Evolutionary conservation across 2,888 invertebrate genomes (phyloP).

Genomic region (Tipula confusa): DNA sequence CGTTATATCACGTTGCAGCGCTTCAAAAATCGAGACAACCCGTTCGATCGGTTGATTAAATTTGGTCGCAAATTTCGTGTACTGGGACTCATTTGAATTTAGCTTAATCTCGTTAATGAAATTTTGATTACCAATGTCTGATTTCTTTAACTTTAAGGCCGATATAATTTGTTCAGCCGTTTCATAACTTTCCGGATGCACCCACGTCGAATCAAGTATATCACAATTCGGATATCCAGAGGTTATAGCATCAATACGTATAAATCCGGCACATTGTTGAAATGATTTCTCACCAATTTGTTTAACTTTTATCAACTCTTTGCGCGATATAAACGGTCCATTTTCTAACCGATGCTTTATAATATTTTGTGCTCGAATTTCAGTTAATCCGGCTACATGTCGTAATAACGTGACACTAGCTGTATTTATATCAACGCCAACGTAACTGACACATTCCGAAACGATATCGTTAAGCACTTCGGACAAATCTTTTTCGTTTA

Average conservation of each 20-base stretch:
- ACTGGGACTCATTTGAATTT: slow-evolving; percentile 37
- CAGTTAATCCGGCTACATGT: slow-evolving; percentile 77
- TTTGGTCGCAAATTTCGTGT: slow-evolving; percentile 51
- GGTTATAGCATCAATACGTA: slow-evolving; percentile 54
- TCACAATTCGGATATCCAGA: slow-evolving; percentile 42
- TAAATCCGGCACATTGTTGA: slow-evolving; percentile 86
- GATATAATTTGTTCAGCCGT: slow-evolving; percentile 56
- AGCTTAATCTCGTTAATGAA: slow-evolving; percentile 49
- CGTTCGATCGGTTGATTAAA: slow-evolving; percentile 60
- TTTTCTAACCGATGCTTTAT: slow-evolving; percentile 67
- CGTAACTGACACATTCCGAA: slow-evolving; percentile 87
- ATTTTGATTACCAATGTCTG: slow-evolving; percentile 47
- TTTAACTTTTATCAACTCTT: slow-evolving; percentile 69
- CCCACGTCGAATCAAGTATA: slow-evolving; percentile 72
- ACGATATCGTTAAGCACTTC: slow-evolving; percentile 74
- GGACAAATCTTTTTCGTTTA: slow-evolving; percentile 70
- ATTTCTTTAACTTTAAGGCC: slow-evolving; percentile 44
- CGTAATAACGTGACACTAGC: slow-evolving; percentile 76
- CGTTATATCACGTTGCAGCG: slow-evolving; percentile 54
- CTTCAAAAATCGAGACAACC: slow-evolving; percentile 55
- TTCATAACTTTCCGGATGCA: slow-evolving; percentile 88
- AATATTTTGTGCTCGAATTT: slow-evolving; percentile 70
- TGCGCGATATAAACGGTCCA: slow-evolving; percentile 67
- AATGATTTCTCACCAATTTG: slow-evolving; percentile 80
- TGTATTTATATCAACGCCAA: slow-evolving; percentile 88